Conservation (phyloP, 2,113 vertebrate species). For the Eupsittula cactorum region DNA sequence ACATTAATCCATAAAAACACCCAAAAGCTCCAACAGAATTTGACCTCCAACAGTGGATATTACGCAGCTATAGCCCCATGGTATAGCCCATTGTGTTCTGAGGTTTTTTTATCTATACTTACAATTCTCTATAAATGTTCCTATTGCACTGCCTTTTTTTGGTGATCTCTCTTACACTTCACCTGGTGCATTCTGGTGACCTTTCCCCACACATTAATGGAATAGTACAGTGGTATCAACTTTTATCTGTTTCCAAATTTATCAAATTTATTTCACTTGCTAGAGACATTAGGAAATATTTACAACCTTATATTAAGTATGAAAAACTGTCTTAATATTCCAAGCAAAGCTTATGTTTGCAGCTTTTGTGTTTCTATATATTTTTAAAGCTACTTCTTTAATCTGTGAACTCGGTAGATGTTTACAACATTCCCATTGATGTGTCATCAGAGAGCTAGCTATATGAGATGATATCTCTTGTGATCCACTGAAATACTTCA, state of each 20-base stretch:
- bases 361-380: background rate
- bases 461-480: background rate
- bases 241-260: background rate
- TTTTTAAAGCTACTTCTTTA: slow-evolving; percentile 9
- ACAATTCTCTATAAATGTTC: background rate
- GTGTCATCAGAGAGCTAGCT: background rate
- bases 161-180: background rate
- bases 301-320: slow-evolving; percentile 34
- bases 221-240: background rate
- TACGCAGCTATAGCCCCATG: background rate
- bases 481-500: background rate
- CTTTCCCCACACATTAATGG: background rate
- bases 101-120: background rate
- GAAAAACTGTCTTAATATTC: slow-evolving; percentile 60
- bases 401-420: background rate
- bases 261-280: background rate
- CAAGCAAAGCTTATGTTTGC: background rate
- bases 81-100: background rate
- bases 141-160: background rate
- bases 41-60: background rate
- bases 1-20: background rate
- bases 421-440: background rate
- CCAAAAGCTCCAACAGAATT: background rate
- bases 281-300: slow-evolving; percentile 31
- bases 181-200: background rate